phyloP scores from a whole-genome alignment of 1,140 invertebrate species.

The Aphelenchoides avenae region DNA sequence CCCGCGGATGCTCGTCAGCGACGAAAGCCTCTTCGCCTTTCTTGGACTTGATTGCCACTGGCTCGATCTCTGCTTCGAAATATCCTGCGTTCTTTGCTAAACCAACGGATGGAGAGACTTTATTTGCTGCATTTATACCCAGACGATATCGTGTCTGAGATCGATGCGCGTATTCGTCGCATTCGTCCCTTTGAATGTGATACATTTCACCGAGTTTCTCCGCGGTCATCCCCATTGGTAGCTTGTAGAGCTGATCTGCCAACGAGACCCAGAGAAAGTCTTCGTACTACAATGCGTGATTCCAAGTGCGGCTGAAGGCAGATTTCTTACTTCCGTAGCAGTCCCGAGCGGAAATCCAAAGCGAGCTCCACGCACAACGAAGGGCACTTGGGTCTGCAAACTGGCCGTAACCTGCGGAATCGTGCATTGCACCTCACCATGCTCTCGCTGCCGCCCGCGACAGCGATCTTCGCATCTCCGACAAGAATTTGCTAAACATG shows the following conservation, averaged over 20 bases:
- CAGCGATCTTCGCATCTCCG: slow-evolving; percentile 69
- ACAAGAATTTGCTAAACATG: no score
- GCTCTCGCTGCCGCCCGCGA: slow-evolving; percentile 96
- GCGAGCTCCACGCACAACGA: slow-evolving; percentile 77
- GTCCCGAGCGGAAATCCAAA: slow-evolving; percentile 82
- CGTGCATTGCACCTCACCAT: slow-evolving; percentile 97
- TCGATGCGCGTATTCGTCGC: slow-evolving; percentile 96
- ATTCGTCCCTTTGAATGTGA: slow-evolving; percentile 75
- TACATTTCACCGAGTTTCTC: slow-evolving; percentile 79
- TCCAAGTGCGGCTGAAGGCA: slow-evolving; percentile 5
- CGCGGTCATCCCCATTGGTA: slow-evolving; percentile 96
- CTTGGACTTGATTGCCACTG: slow-evolving; percentile 77
- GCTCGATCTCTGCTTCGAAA: slow-evolving; percentile 84
- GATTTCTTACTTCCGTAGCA: slow-evolving; percentile 64
- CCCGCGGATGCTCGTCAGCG: slow-evolving; percentile 88
- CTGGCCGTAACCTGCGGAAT: no score
- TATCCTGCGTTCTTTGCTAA: slow-evolving; percentile 77
- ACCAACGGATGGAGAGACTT: no score
- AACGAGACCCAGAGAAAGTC: slow-evolving; percentile 91
- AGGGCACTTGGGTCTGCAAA: slow-evolving; percentile 92
- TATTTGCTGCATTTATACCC: no score
- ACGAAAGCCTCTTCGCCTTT: slow-evolving; percentile 71
- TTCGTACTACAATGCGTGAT: slow-evolving; percentile 65
- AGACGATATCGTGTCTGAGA: no score
- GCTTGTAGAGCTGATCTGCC: slow-evolving; percentile 92